These are phyloP conservation scores for Clarias laeviceps DNA, from an alignment of 2,797 vertebrate genomes.

Conservation along the genomic window DNA sequence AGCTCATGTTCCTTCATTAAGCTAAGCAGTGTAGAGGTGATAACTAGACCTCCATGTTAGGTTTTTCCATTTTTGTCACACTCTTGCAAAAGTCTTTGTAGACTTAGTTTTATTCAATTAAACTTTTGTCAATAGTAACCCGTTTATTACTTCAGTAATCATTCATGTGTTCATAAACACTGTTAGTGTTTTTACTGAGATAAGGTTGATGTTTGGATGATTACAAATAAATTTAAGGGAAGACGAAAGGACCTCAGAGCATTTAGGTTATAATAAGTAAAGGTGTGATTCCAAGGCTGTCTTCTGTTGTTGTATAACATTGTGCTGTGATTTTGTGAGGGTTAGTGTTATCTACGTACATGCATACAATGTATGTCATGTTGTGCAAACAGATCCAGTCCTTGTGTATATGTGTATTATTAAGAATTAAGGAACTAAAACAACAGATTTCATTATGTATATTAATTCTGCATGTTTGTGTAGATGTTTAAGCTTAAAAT, in stretches of 20 bases:
- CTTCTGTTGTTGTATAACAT: slow-evolving; percentile 29
- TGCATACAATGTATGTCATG: slow-evolving; percentile 21
- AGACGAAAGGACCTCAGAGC: background rate
- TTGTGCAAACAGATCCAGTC: background rate
- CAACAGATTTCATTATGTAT: slow-evolving; percentile 21
- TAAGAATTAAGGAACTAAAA: slow-evolving; percentile 11
- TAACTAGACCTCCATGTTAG: background rate
- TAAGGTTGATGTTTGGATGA: slow-evolving; percentile 2
- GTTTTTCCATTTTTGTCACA: slow-evolving; percentile 10
- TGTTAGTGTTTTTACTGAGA: slow-evolving; percentile 13
- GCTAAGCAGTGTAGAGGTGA: background rate
- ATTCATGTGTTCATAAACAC: slow-evolving; percentile 2
- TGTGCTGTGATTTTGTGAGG: slow-evolving; percentile 15
- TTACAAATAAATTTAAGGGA: background rate
- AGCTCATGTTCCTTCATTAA: slow-evolving; percentile 2
- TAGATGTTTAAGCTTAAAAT: slow-evolving; percentile 14
- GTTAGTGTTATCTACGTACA: slow-evolving; percentile 2
- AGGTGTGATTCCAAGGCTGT: slow-evolving; percentile 38
- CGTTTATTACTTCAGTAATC: slow-evolving; percentile 7
- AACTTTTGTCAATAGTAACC: slow-evolving; percentile 5
- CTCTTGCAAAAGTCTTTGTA: slow-evolving; percentile 25
- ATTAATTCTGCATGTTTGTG: slow-evolving; percentile 32
- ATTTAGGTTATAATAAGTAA: slow-evolving; percentile 38
- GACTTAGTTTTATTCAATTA: slow-evolving; percentile 20
- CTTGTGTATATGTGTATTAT: slow-evolving; percentile 4